Conservation (phyloP, 2,113 vertebrate species). For the Holacanthus passer region DNA sequence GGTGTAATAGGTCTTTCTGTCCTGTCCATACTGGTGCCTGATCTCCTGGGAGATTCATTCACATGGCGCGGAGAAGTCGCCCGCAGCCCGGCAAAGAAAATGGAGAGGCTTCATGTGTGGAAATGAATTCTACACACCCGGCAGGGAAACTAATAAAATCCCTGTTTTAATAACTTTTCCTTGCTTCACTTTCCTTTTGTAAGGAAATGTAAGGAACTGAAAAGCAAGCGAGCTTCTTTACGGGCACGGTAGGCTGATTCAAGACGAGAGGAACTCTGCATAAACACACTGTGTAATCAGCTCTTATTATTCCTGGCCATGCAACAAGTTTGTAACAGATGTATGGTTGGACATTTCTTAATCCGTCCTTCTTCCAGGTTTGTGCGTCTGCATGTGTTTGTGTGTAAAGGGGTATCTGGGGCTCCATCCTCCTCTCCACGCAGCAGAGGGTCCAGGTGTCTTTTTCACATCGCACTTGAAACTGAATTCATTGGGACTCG, state of each 20-base stretch:
- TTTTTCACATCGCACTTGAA: constrained; percentile 56
- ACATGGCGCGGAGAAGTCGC: constrained; percentile 15
- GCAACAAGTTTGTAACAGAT: constrained; percentile 12
- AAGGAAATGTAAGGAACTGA: neutral
- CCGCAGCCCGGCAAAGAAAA: constrained; percentile 20
- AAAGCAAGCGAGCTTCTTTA: neutral
- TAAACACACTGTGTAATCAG: constrained; percentile 30
- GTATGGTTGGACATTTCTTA: constrained; percentile 1
- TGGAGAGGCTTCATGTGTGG: constrained; percentile 35
- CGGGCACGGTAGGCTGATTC: neutral
- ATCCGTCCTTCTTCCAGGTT: neutral
- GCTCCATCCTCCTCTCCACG: constrained; percentile 23
- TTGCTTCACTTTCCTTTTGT: neutral
- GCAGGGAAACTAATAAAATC: constrained; percentile 17
- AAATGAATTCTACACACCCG: constrained; percentile 36
- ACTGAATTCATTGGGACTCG: constrained; percentile 55
- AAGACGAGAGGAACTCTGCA: constrained; percentile 12
- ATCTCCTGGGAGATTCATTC: constrained; percentile 64
- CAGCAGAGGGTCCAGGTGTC: constrained; percentile 44
- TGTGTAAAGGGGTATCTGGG: neutral
- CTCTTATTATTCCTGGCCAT: constrained; percentile 38
- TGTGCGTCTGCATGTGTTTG: neutral
- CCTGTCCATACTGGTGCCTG: constrained; percentile 46
- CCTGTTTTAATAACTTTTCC: neutral
- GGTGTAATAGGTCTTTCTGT: constrained; percentile 63